Evolutionary conservation across 2,113 vertebrate genomes (phyloP).

Genomic region (Semicossyphus pulcher): DNA sequence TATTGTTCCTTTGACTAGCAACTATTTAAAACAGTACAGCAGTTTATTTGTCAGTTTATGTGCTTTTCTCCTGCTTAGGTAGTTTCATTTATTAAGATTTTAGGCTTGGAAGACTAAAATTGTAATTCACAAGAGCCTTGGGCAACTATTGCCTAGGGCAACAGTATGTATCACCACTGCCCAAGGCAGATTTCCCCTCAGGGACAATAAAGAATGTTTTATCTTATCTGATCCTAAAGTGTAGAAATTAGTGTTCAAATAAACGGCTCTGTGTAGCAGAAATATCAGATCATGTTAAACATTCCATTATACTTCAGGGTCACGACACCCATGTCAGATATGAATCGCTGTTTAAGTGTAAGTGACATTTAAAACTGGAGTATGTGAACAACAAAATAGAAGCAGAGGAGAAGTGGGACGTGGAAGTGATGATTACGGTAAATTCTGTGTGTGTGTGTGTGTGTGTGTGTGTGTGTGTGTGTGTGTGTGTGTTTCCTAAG

Average conservation of each 20-base stretch:
- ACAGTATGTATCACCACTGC: too few species aligned
- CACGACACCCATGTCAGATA: not conserved
- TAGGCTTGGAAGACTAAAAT: not conserved
- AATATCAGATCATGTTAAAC: too few species aligned
- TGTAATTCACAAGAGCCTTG: too few species aligned
- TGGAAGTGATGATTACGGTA: slow-evolving; percentile 20
- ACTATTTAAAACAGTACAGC: too few species aligned
- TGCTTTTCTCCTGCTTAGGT: not conserved
- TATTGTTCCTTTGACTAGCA: too few species aligned
- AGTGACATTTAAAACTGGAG: not conserved
- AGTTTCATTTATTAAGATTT: not conserved
- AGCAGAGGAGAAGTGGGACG: not conserved
- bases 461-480: slow-evolving; percentile 26
- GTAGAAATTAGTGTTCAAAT: too few species aligned
- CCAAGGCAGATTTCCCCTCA: too few species aligned
- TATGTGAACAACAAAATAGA: not conserved
- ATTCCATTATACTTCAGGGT: not conserved
- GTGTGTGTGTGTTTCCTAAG: slow-evolving; percentile 24
- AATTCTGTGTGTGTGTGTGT: slow-evolving; percentile 9
- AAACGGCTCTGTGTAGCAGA: not conserved
- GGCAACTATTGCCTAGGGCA: too few species aligned
- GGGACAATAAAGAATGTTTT: too few species aligned
- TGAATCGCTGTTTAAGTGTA: not conserved
- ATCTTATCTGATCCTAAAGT: too few species aligned
- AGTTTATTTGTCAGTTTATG: too few species aligned